These are phyloP conservation scores for Equus przewalskii DNA, from an alignment of 2,113 vertebrate genomes.

Conservation along the genomic window DNA sequence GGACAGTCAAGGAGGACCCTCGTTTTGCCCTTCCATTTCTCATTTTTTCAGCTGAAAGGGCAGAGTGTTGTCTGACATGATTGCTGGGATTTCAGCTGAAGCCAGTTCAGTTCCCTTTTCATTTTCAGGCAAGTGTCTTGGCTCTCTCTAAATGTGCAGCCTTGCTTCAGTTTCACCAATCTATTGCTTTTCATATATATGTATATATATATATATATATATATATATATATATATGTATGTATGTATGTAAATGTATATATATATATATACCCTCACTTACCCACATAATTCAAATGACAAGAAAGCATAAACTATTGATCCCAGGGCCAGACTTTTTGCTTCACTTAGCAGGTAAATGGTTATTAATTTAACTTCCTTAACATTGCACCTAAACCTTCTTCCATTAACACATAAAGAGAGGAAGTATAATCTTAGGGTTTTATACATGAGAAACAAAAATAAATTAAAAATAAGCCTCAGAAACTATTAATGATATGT, in stretches of 20 bases:
- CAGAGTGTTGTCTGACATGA: slow-evolving; percentile 83
- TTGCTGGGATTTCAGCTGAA: slow-evolving; percentile 83
- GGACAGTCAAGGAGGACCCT: slow-evolving; percentile 81
- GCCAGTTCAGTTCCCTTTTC: slow-evolving; percentile 81
- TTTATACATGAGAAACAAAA: slow-evolving; percentile 15
- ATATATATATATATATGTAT: background rate
- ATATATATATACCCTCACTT: background rate
- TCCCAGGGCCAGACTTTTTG: background rate
- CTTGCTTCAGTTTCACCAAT: slow-evolving; percentile 72
- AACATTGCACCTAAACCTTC: background rate
- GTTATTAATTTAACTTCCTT: slow-evolving; percentile 32
- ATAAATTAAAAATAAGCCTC: slow-evolving; percentile 13
- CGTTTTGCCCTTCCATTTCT: slow-evolving; percentile 83
- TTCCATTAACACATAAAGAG: slow-evolving; percentile 7
- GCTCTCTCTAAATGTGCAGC: slow-evolving; percentile 61
- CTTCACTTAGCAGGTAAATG: background rate
- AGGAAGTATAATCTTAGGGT: background rate
- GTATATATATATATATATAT: background rate
- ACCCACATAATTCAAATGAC: background rate
- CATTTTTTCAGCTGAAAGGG: slow-evolving; percentile 83
- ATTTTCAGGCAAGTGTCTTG: slow-evolving; percentile 76
- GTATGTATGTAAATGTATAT: background rate
- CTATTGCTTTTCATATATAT: slow-evolving; percentile 31
- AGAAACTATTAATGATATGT: slow-evolving; percentile 19
- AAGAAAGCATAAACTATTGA: slow-evolving; percentile 32